Conservation (phyloP, 2,113 vertebrate genomes). For the Dermatemys mawii region DNA sequence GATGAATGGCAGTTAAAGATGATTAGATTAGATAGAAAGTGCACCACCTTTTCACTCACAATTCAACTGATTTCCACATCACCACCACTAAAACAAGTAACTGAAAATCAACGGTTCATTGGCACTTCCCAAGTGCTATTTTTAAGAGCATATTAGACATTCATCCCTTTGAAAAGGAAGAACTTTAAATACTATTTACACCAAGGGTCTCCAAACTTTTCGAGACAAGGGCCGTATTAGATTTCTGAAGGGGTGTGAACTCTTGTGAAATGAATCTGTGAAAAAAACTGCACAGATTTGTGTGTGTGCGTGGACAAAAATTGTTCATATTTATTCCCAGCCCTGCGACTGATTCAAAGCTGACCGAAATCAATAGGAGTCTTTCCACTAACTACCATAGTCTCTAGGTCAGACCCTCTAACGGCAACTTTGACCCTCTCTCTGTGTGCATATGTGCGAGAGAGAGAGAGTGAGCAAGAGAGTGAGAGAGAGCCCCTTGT, state of each 20-base stretch:
- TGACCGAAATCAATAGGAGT: background rate
- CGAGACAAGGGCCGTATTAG: no score
- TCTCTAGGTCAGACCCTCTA: background rate
- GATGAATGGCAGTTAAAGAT: background rate
- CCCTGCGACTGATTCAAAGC: background rate
- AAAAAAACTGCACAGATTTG: background rate
- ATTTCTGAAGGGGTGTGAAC: no score
- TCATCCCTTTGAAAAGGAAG: slow-evolving; percentile 1
- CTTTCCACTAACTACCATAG: background rate
- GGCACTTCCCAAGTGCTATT: background rate
- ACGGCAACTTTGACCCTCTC: background rate
- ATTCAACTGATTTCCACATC: background rate
- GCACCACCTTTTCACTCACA: background rate
- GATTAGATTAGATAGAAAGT: background rate
- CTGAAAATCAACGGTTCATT: background rate
- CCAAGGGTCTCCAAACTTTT: no score
- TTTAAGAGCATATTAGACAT: background rate
- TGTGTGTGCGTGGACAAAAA: background rate
- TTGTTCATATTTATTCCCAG: background rate
- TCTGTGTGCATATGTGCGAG: background rate
- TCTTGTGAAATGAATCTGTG: background rate
- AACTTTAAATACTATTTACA: slow-evolving; percentile 32
- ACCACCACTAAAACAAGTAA: background rate
- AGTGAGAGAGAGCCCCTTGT: background rate
- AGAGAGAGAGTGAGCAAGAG: background rate